Base-by-base conservation (phyloP, 2,888 invertebrate species). In the Lithosia quadra region DNA sequence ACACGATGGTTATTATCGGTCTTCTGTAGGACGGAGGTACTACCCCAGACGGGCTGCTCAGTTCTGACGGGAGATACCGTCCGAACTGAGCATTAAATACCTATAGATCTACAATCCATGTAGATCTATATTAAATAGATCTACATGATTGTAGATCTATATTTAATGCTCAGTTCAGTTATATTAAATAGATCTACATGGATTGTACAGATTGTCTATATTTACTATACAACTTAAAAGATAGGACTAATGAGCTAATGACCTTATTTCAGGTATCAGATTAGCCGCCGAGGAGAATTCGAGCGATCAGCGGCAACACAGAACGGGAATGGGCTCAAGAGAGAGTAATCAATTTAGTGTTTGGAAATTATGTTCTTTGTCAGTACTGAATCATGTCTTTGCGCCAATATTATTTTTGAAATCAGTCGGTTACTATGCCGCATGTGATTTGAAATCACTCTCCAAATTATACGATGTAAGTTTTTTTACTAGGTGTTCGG, bases 251-350 rank as follows among this genome's bases (percentile, higher is more conserved):
- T 22, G 21, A 33, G 15, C 10, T 55, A 13, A 34, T 53, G 1
- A n/a, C 24, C n/a, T n/a, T n/a, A 36, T 63, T 68, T 21, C 88
- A 95, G 92, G 93, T 96, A 96, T 90, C 96, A 92, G 90, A 96
- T 91, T 78, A 93, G 90, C 77, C 92, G 96, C 80, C 94, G 96
- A 68, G 96, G 96, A 82, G 94, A 93, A 75, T 74, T 92, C 63
- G 94, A 94, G 76, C 93, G 83, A 87, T 90, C 86, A 49, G 84
- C 93, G 56, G 86, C 92, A 15, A 92, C 95, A 67, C 93, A 96
- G 69, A 96, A 96, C 80, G 95, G 96, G 71, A 96, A 96, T 83
- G 96, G 96, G 65, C 92, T 96, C 72, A 96, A 96, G 85, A 95
- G 96, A 87, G 96, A 96, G 77, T 96, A 95, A 15, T 39, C 39